Evolutionary conservation across 1,140 invertebrate genomes (phyloP), one percentile per base, ranked within the genome.

Genomic region (Pachypsylla venusta): DNA sequence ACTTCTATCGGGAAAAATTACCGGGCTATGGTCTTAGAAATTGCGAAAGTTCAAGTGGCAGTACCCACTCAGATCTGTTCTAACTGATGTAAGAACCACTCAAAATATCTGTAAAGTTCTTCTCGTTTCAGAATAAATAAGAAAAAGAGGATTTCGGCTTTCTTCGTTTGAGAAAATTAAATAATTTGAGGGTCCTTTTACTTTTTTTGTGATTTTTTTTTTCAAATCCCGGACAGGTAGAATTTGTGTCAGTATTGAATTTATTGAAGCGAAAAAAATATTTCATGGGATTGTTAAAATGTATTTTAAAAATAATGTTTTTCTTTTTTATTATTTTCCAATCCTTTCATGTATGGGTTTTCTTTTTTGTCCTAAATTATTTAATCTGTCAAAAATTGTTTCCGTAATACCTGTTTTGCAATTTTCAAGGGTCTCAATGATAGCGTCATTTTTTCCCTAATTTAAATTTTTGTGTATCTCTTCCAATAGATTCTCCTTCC

Each of bases 191-290:
- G 22, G 42, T n/a, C 22, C 16, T 19, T 48, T 19, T 48, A 19
- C 22, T 19, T 48, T 48, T 12, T 35, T 35, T 35, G 10, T n/a
- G n/a, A 5, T 48, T 48, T 48, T 7, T 19, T 48, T 48, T 48
- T 48, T 48, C 16, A 22, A 48, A 35, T 10, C 30, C 22, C 4
- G 22, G 4, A 4, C 16, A n/a, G 42, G 16, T 19, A 48, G 22
- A 48, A 48, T 19, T n/a, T 48, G n/a, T 48, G n/a, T 22, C 42
- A 48, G 22, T 48, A n/a, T n/a, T n/a, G n/a, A n/a, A 48, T 19
- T 48, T 48, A 48, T 4, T 48, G 42, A 48, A 48, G 42, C 42
- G 42, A 48, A 48, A 48, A 48, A 48, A 48, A 19, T 48, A 22
- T 48, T 48, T 48, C 42, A 48, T 48, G 42, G 42, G 42, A 5